Evolutionary conservation across 2,797 vertebrate species (phyloP).

Genomic region (Lindbergichthys nudifrons): DNA sequence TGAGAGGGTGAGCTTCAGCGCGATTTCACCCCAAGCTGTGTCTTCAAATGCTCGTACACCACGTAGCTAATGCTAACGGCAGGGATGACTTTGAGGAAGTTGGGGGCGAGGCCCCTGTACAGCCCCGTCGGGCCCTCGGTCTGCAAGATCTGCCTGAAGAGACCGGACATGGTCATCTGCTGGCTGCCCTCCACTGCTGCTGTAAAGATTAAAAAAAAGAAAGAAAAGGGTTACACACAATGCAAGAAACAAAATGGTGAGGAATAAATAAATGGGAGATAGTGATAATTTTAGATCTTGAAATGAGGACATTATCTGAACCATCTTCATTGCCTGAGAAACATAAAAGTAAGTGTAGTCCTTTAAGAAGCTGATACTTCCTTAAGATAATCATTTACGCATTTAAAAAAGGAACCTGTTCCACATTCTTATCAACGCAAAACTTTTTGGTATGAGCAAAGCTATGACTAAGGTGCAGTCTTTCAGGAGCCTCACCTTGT

Average conservation of each 20-base stretch:
- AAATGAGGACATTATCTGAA: background rate
- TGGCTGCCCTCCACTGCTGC: constrained; percentile 86
- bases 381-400: background rate
- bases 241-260: background rate
- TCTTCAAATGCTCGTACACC: constrained; percentile 95
- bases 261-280: too few relatives aligned
- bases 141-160: constrained; percentile 94
- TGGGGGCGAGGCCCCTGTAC: constrained; percentile 94
- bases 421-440: background rate
- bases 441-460: too few relatives aligned
- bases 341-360: background rate
- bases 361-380: background rate
- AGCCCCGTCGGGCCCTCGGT: constrained; percentile 92
- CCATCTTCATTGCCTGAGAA: background rate
- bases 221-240: background rate
- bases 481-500: constrained; percentile 87
- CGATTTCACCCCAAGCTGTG: constrained; percentile 91
- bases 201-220: constrained; percentile 42
- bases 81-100: constrained; percentile 98
- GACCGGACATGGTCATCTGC: constrained; percentile 88
- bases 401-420: background rate
- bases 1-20: constrained; percentile 72
- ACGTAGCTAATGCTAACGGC: constrained; percentile 99
- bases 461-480: too few relatives aligned
- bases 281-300: too few relatives aligned